Conservation (phyloP, 2,797 vertebrate genomes). For the Ceyx erithaca region DNA sequence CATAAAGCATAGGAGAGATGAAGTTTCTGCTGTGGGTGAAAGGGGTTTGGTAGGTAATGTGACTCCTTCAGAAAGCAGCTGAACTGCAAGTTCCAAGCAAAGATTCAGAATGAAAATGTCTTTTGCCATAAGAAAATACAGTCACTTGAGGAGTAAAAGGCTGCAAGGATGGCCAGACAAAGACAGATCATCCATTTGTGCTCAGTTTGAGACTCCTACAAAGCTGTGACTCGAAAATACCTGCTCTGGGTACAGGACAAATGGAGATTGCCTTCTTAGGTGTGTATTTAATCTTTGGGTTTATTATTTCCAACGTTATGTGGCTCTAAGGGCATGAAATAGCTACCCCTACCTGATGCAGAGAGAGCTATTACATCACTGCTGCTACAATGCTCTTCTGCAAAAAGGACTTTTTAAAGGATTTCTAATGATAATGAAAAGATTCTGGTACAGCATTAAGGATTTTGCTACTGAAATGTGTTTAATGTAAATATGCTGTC, state of each 20-base stretch:
- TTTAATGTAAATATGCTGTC: slow-evolving; percentile 93
- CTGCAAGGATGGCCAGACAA: slow-evolving; percentile 19
- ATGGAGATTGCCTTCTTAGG: neutral
- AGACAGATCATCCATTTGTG: neutral
- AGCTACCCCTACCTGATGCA: neutral
- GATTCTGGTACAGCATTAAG: slow-evolving; percentile 79
- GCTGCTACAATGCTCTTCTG: slow-evolving; percentile 11
- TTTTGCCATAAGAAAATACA: slow-evolving; percentile 17
- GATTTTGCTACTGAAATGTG: slow-evolving; percentile 82
- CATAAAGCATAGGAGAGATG: slow-evolving; percentile 34
- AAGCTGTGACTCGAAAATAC: slow-evolving; percentile 1
- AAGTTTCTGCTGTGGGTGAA: slow-evolving; percentile 36
- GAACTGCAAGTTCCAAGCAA: slow-evolving; percentile 9
- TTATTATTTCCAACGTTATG: slow-evolving; percentile 4
- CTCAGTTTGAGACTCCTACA: neutral
- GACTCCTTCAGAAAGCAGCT: slow-evolving; percentile 25
- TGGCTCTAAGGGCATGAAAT: slow-evolving; percentile 10
- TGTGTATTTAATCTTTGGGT: neutral
- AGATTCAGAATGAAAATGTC: slow-evolving; percentile 5
- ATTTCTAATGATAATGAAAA: slow-evolving; percentile 76
- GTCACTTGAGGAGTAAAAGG: neutral
- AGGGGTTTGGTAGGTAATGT: slow-evolving; percentile 33
- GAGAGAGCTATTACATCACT: neutral
- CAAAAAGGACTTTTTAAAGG: slow-evolving; percentile 67
- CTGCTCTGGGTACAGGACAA: neutral